Base-by-base conservation (phyloP, 2,113 vertebrate genomes). In the Melozone crissalis region DNA sequence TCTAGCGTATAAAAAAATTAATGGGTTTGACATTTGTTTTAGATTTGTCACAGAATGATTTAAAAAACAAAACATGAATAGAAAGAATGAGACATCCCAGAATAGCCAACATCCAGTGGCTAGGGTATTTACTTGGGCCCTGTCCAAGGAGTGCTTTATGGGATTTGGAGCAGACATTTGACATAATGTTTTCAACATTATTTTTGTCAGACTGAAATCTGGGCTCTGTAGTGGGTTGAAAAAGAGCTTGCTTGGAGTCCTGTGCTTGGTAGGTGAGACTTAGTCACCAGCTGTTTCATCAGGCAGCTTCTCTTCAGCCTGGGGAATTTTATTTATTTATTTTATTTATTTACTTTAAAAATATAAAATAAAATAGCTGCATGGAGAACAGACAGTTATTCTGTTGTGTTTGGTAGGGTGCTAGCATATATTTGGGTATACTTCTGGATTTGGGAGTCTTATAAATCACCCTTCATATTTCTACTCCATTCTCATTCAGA, bases 51-150 rank as follows among this genome's bases (percentile, higher is more conserved):
- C 91, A 97, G 94, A 97, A 95, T 94, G 93, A 95, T 97, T 96
- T 95, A 93, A 95, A 97, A 97, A 97, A 89, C 93, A 96, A 95
- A 95, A 95, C 94, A 95, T 96, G 94, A 97, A 95, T 95, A 97
- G 94, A 97, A 96, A 95, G 95, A 97, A 97, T 96, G 95, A 96
- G 94, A 89, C 96, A 94, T 97, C 94, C 93, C 94, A 95, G 95
- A 95, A 97, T 96, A 96, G 91, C 94, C 93, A 93, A 57, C 86
- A 97, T 97, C 94, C 96, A 97, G 95, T 96, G 96, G 94, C 96
- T 96, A 67, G 96, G 95, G 83, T 97, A 97, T 96, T 97, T 96
- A 94, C 89, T 97, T 97, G 96, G 95, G 93, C 80, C 11, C 4
- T 86, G 16, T 78, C 95, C 96, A 97, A 96, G 84, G 66, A 89